Conservation (phyloP, 92 coral and sea anemone genomes). For the Siderastrea radians region DNA sequence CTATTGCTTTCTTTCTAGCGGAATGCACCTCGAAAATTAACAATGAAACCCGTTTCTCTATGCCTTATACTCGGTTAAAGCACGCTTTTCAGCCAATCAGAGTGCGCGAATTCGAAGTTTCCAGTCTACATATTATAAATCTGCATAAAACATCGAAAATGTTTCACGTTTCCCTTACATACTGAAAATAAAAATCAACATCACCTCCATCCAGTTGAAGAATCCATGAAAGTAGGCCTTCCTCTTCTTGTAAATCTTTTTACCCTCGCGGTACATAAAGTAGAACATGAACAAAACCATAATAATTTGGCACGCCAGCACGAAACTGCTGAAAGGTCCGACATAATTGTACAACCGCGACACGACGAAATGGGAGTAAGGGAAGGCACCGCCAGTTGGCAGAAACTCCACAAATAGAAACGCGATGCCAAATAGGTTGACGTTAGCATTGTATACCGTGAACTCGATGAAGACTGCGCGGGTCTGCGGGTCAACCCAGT, state of each 20-base stretch:
- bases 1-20: too few relatives aligned
- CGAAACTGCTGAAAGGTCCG: constrained; percentile 70
- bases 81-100: too few relatives aligned
- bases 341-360: constrained; percentile 86
- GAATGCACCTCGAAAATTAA: too few relatives aligned
- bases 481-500: constrained; percentile 79
- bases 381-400: constrained; percentile 90
- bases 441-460: constrained; percentile 92
- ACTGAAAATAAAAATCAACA: neutral
- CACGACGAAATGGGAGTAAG: constrained; percentile 71
- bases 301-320: constrained; percentile 75
- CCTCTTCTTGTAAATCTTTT: constrained; percentile 77
- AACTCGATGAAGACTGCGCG: constrained; percentile 89
- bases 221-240: constrained; percentile 85
- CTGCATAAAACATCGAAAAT: neutral
- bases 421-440: constrained; percentile 88
- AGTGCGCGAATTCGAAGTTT: too few relatives aligned
- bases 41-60: too few relatives aligned
- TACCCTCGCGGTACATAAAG: constrained; percentile 90
- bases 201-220: constrained; percentile 94
- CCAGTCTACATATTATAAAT: neutral
- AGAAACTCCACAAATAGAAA: constrained; percentile 89
- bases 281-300: constrained; percentile 84
- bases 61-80: too few relatives aligned
- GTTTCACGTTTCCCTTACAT: neutral